These are phyloP conservation scores for Raja brachyura DNA, from an alignment of 2,113 vertebrate genomes.

Conservation along the genomic window DNA sequence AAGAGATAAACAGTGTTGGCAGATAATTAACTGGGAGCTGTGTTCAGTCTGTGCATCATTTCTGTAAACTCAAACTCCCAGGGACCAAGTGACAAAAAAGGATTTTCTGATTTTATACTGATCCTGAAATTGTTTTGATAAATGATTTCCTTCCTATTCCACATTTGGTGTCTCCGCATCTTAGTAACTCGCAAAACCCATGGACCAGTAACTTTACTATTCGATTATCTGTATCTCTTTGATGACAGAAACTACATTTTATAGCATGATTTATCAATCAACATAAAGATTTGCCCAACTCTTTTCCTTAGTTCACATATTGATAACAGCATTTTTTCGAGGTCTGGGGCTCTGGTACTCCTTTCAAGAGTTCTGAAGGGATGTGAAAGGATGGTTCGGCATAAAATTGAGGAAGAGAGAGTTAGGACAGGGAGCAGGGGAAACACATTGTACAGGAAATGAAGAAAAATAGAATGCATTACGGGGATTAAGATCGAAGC, in stretches of 20 bases:
- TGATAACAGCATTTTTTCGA: not conserved
- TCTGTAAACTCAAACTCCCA: constrained; percentile 11
- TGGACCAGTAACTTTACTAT: not conserved
- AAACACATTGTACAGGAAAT: not conserved
- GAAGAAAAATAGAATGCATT: not conserved
- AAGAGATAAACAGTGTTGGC: constrained; percentile 28
- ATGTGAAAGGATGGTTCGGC: not conserved
- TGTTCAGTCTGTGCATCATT: constrained; percentile 1
- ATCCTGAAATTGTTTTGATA: constrained; percentile 4
- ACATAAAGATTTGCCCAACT: not conserved
- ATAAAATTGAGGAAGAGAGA: not conserved
- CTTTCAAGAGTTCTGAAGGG: not conserved
- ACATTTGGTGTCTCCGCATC: not conserved
- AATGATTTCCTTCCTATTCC: not conserved
- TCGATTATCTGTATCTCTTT: not conserved
- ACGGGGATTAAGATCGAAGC: not conserved
- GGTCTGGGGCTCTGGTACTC: not conserved
- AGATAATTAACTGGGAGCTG: constrained; percentile 33
- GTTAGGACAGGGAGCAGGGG: not conserved
- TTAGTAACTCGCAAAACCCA: not conserved
- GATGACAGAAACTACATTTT: not conserved
- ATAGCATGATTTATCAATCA: not conserved
- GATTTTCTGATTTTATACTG: not conserved
- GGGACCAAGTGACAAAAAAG: not conserved
- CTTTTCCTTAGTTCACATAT: not conserved